phyloP scores from a whole-genome alignment of 2,888 invertebrate genomes.

The Steinernema hermaphroditum region DNA sequence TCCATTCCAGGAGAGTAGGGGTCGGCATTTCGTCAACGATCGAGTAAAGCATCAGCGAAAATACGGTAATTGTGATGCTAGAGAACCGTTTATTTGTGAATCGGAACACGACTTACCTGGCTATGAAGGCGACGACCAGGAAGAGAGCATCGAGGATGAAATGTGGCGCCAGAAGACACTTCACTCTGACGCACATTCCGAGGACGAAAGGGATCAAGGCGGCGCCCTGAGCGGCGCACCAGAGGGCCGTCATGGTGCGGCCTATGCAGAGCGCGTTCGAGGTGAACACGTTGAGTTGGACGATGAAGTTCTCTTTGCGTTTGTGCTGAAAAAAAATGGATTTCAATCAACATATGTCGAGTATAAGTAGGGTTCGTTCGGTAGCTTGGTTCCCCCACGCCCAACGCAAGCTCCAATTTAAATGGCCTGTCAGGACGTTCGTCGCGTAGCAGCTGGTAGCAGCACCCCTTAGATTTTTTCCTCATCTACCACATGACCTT shows the following conservation, averaged over 20 bases:
- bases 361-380: too few relatives aligned
- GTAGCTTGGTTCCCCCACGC: too few relatives aligned
- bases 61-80: conserved; percentile 44
- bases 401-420: too few relatives aligned
- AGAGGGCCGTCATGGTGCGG: conserved; percentile 38
- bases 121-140: conserved; percentile 40
- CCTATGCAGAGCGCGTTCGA: conserved; percentile 39
- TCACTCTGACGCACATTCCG: conserved; percentile 36
- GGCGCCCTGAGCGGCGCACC: conserved; percentile 40
- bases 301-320: conserved; percentile 25
- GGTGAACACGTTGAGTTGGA: conserved; percentile 41
- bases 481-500: too few relatives aligned
- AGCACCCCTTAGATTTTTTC: too few relatives aligned
- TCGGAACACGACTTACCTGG: conserved; percentile 39
- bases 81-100: neutral
- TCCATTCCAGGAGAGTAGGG: conserved; percentile 42
- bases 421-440: too few relatives aligned
- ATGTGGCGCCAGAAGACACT: conserved; percentile 38
- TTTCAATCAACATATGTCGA: neutral
- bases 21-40: conserved; percentile 42
- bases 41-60: conserved; percentile 42
- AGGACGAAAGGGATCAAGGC: conserved; percentile 41
- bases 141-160: conserved; percentile 40
- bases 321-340: neutral
- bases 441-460: too few relatives aligned